Evolutionary conservation across 2,797 vertebrate genomes (phyloP).

Genomic region (Danionella dracula): DNA sequence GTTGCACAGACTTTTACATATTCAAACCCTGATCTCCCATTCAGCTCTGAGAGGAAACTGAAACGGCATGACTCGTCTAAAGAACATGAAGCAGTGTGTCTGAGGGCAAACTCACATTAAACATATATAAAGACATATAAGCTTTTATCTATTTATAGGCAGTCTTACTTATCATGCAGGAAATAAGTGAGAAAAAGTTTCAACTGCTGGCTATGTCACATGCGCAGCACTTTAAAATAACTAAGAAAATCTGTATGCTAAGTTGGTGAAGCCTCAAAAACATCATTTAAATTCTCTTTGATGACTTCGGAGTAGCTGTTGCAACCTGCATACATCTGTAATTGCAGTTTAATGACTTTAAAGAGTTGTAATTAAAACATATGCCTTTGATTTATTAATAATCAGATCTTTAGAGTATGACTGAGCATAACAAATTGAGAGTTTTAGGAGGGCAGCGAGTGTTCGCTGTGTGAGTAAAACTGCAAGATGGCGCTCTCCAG

Average conservation of each 20-base stretch:
- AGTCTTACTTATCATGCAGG: not conserved
- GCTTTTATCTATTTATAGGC: not conserved
- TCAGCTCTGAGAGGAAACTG: not conserved
- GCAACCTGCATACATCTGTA: not conserved
- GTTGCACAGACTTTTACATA: slow-evolving; percentile 19
- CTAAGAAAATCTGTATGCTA: not conserved
- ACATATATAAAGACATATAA: not conserved
- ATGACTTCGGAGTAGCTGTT: not conserved
- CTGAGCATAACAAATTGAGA: no score
- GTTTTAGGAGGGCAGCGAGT: not conserved
- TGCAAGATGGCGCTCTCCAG: slow-evolving; percentile 10
- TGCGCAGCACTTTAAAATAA: not conserved
- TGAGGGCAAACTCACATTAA: not conserved
- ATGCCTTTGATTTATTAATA: slow-evolving; percentile 8
- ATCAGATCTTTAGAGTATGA: not conserved
- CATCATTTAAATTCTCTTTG: slow-evolving; percentile 27
- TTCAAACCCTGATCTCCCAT: slow-evolving; percentile 15
- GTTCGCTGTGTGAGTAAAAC: not conserved
- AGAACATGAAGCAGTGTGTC: not conserved
- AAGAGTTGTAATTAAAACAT: slow-evolving; percentile 10
- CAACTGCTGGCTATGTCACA: not conserved
- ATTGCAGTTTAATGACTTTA: not conserved
- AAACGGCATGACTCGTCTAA: not conserved
- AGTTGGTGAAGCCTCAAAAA: slow-evolving; percentile 14
- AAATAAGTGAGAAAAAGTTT: not conserved